Evolutionary conservation across 2,888 invertebrate genomes (phyloP).

Genomic region (Tryphoninae sp.): DNA sequence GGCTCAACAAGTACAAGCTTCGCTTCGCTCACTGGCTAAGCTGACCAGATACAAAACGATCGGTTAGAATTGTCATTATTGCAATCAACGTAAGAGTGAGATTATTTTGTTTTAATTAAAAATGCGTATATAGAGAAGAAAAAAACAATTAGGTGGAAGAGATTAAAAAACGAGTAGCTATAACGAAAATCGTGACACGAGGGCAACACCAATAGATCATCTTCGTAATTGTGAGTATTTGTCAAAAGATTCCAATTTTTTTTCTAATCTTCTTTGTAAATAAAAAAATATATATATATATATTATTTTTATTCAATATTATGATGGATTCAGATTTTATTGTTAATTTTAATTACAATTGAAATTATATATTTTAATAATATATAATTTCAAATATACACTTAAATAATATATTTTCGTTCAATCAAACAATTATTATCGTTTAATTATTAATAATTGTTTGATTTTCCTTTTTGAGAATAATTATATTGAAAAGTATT

Average conservation of each 20-base stretch:
- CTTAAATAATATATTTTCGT: no score
- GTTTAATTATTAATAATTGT: no score
- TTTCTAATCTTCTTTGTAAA: not conserved
- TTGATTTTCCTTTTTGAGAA: no score
- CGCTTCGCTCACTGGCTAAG: constrained; percentile 25
- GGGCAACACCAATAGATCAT: not conserved
- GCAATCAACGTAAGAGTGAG: not conserved
- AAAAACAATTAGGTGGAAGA: not conserved
- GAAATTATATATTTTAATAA: no score
- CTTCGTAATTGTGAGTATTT: constrained; percentile 19
- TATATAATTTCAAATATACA: no score
- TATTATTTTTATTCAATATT: no score
- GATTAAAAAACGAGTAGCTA: constrained; percentile 4
- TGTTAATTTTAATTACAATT: no score
- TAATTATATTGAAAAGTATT: no score
- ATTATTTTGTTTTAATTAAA: not conserved
- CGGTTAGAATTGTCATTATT: constrained; percentile 24
- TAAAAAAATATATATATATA: no score
- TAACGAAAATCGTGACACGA: not conserved
- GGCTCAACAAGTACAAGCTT: constrained; percentile 78
- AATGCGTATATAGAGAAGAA: not conserved
- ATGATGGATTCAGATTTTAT: no score
- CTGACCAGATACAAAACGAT: constrained; percentile 24
- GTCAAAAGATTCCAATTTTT: constrained; percentile 13
- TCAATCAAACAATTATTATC: no score